Base-by-base conservation (phyloP, 2,797 vertebrate genomes). In the Craterocephalus amniculus region DNA sequence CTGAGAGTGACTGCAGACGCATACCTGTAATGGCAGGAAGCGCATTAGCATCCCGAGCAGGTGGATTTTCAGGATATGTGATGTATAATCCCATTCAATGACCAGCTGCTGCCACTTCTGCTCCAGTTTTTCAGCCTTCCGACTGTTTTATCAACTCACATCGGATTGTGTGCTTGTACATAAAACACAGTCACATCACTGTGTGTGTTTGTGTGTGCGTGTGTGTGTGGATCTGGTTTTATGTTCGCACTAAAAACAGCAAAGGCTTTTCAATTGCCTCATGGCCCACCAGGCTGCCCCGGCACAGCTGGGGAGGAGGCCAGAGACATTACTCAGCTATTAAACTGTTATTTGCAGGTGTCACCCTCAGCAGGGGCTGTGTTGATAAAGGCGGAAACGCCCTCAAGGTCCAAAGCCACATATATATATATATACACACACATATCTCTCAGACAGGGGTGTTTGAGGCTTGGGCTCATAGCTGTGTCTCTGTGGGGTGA, bases 331-430 rank as follows among this genome's bases (percentile, higher is more conserved):
- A 90, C 85, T 90, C 91, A 85, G 79, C 88, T 90, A 84, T 91
- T 92, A 89, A 92, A 91, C 80, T 87, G 85, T 89, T 89, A 87
- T 89, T 89, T 85, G 85, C 87, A 88, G 89, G 85, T 92, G 90
- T 89, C 91, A 89, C 90, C 90, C 90, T 87, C 89, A 89, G 87
- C 78, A 52, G 88, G 86, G 73, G 74, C 45, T 40, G 75, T 79
- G 84, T 82, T 87, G 87, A 86, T 87, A 48, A 77, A 76, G 78
- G 75, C 54, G n/a, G 70, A 74, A 74, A 84, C 68, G 36, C 79
- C 83, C 88, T 85, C 80, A 75, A 87, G 85, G 83, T 84, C 79
- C 67, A 58, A 62, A 79, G 72, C 57, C 43, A n/a, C 20, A 45
- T 34, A 70, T 12, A 76, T 10, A 63, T 74, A 67, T 57, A 76